Conservation (phyloP, 2,113 vertebrate species). For the Sinocyclocheilus anophthalmus region DNA sequence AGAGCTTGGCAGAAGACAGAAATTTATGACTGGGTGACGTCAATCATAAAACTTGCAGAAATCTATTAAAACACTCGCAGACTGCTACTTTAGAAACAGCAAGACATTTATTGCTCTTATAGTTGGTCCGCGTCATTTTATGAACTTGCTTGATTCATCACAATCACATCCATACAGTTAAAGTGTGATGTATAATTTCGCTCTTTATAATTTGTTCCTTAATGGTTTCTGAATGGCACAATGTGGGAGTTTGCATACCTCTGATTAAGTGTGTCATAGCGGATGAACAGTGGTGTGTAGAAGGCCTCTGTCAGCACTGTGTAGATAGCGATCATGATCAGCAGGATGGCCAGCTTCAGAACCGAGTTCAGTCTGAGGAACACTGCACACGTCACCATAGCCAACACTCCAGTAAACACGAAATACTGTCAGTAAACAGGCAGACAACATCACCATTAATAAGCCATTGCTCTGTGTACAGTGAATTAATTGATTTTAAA, state of each 20-base stretch:
- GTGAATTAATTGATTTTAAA: neutral
- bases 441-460: neutral
- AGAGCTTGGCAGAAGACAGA: neutral
- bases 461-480: neutral
- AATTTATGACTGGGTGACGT: neutral
- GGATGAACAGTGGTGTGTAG: constrained; percentile 90
- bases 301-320: constrained; percentile 91
- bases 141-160: neutral
- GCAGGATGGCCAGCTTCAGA: constrained; percentile 91
- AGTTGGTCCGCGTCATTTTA: neutral
- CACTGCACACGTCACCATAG: constrained; percentile 99
- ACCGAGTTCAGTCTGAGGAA: constrained; percentile 97
- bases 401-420: constrained; percentile 95
- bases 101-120: constrained; percentile 2
- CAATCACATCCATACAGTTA: neutral
- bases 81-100: neutral
- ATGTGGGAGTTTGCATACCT: constrained; percentile 72
- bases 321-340: constrained; percentile 95
- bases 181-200: neutral
- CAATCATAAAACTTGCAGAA: neutral
- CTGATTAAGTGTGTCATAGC: constrained; percentile 89
- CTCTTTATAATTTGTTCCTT: neutral
- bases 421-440: constrained; percentile 83
- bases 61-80: neutral
- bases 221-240: neutral